phyloP scores from a whole-genome alignment of 2,113 vertebrate species.

The Benitochromis conjunctus region DNA sequence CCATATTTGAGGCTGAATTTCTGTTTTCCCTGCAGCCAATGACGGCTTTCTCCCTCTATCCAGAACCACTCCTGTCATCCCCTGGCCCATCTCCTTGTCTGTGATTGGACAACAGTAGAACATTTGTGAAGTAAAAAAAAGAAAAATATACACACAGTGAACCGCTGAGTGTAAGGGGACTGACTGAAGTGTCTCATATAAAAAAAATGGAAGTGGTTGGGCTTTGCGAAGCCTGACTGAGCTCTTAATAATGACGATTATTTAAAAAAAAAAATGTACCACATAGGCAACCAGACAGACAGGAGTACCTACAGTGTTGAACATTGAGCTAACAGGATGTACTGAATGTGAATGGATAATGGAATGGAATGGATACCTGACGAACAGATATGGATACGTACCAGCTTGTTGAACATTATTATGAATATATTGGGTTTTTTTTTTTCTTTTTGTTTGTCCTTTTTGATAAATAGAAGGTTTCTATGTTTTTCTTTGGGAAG shows the following conservation, averaged over 20 bases:
- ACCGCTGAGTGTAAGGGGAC: constrained; percentile 10
- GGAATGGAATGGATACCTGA: constrained; percentile 3
- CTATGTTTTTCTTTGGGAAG: constrained; percentile 16
- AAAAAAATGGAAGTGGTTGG: background rate
- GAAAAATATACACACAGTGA: background rate
- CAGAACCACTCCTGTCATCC: constrained; percentile 27
- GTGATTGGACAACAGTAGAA: constrained; percentile 27
- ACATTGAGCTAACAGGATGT: constrained; percentile 3
- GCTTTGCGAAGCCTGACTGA: constrained; percentile 17
- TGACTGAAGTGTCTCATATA: background rate
- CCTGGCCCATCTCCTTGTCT: constrained; percentile 16
- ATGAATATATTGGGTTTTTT: rapidly evolving
- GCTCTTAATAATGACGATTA: constrained; percentile 25
- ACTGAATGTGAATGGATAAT: background rate
- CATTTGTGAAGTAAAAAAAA: background rate
- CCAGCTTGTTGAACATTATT: constrained; percentile 21
- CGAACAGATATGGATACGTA: constrained; percentile 8
- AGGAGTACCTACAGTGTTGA: background rate
- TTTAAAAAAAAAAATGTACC: constrained; percentile 1
- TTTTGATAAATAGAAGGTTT: constrained; percentile 49
- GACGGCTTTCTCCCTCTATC: constrained; percentile 24
- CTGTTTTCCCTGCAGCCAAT: constrained; percentile 43
- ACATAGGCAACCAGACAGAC: background rate
- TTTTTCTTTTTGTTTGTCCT: constrained; percentile 17
- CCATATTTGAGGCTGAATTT: constrained; percentile 47